A percentile compares a stretch with the other conserved stretches of the same genome.
phyloP scores from a whole-genome alignment of 2,888 invertebrate genomes.

The Yponomeuta malinellus region DNA sequence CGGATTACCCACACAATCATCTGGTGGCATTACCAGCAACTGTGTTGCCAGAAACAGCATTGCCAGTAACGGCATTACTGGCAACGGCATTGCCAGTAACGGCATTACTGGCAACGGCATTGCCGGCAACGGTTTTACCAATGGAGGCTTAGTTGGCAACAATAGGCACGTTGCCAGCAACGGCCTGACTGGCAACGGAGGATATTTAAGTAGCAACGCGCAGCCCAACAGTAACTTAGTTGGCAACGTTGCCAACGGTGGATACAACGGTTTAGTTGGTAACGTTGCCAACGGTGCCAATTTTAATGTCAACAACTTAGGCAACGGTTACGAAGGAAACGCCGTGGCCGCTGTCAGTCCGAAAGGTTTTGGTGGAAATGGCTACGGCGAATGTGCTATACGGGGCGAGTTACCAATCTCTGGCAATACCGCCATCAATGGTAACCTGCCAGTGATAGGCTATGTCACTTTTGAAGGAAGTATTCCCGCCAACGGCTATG shows the following conservation, averaged over 20 bases:
- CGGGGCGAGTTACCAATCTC: conserved; percentile 30
- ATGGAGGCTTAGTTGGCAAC: neutral
- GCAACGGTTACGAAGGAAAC: neutral
- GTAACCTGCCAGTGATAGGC: conserved; percentile 35
- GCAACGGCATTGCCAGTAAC: neutral
- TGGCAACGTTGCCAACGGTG: neutral
- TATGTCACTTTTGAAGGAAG: conserved; percentile 31
- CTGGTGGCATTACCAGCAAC: neutral
- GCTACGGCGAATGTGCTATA: conserved; percentile 29
- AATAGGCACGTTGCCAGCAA: neutral
- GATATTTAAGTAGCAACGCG: neutral
- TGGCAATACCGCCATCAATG: conserved; percentile 32
- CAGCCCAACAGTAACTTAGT: neutral
- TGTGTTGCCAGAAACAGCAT: neutral
- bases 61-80: neutral
- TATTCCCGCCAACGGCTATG: conserved; percentile 32
- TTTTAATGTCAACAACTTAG: neutral
- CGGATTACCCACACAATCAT: neutral
- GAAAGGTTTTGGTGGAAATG: conserved; percentile 27
- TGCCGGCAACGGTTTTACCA: neutral
- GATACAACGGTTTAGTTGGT: neutral
- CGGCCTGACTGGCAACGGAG: neutral
- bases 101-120: neutral
- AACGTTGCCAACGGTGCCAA: neutral
- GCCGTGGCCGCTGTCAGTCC: neutral